These are phyloP conservation scores for Lates calcarifer DNA, from an alignment of 2,113 vertebrate genomes.

Conservation along the genomic window DNA sequence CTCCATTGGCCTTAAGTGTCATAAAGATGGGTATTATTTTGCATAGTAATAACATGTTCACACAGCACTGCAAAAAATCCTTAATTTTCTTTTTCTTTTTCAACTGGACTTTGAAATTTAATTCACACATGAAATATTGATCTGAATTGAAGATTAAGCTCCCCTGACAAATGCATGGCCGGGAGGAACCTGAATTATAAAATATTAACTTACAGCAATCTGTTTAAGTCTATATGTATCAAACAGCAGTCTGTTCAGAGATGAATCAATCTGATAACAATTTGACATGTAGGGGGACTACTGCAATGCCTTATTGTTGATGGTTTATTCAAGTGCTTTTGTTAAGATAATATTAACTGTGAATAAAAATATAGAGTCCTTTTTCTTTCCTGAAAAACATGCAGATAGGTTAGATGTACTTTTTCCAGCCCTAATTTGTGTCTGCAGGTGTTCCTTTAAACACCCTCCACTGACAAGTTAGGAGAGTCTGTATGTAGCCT, in stretches of 20 bases:
- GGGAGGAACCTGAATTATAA: not conserved
- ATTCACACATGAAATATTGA: conserved; percentile 23
- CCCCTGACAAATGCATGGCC: not conserved
- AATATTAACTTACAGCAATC: not conserved
- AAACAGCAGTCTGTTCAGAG: no score
- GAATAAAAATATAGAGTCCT: no score
- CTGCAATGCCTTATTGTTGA: no score
- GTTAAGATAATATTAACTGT: no score
- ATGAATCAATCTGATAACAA: not conserved
- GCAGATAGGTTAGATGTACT: no score
- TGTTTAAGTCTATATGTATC: not conserved
- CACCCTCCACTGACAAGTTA: not conserved
- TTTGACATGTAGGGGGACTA: not conserved
- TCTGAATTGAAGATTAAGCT: not conserved
- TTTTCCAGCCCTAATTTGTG: no score
- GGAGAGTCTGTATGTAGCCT: not conserved
- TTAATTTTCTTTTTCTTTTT: conserved; percentile 9
- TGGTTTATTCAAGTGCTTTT: no score
- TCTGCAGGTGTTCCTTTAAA: no score
- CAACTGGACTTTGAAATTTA: not conserved
- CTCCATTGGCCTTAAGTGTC: conserved; percentile 26
- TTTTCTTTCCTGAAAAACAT: no score
- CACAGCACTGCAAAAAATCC: conserved; percentile 4
- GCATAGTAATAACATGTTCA: conserved; percentile 25
- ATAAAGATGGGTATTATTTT: conserved; percentile 36